Evolutionary conservation across 1,140 invertebrate genomes (phyloP).

Genomic region (Drosophila kanapiae): DNA sequence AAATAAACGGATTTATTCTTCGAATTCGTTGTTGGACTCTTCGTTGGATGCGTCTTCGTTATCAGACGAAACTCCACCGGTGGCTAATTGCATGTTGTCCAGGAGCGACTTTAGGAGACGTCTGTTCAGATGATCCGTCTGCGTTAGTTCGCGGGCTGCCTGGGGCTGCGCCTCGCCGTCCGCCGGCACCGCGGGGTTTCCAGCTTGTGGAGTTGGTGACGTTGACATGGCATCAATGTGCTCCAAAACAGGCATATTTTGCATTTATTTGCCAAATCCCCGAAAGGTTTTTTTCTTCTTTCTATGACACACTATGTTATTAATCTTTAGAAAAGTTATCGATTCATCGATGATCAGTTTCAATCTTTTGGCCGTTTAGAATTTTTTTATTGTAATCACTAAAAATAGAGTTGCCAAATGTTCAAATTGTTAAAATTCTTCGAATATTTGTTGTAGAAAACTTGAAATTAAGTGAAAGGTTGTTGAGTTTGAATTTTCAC

Average conservation of each 20-base stretch:
- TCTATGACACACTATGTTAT: conserved; percentile 34
- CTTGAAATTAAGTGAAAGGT: not conserved
- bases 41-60: conserved; percentile 44
- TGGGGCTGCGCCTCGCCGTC: conserved; percentile 39
- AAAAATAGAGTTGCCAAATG: conserved; percentile 3
- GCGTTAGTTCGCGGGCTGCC: conserved; percentile 66
- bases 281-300: conserved; percentile 1
- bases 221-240: conserved; percentile 58
- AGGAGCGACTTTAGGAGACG: conserved; percentile 71
- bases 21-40: conserved; percentile 61
- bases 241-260: conserved; percentile 60
- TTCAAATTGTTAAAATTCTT: no score
- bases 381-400: not conserved
- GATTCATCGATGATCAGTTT: not conserved
- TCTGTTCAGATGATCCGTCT: conserved; percentile 78
- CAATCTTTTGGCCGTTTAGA: not conserved
- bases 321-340: not conserved
- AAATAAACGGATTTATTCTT: conserved; percentile 62
- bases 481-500: not conserved
- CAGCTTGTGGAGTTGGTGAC: conserved; percentile 37
- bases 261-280: conserved; percentile 10
- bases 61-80: conserved; percentile 19
- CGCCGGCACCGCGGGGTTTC: conserved; percentile 13
- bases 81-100: conserved; percentile 63
- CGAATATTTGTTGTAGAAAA: not conserved